phyloP scores from a whole-genome alignment of 2,113 vertebrate genomes.

The Planiliza haematocheilus region DNA sequence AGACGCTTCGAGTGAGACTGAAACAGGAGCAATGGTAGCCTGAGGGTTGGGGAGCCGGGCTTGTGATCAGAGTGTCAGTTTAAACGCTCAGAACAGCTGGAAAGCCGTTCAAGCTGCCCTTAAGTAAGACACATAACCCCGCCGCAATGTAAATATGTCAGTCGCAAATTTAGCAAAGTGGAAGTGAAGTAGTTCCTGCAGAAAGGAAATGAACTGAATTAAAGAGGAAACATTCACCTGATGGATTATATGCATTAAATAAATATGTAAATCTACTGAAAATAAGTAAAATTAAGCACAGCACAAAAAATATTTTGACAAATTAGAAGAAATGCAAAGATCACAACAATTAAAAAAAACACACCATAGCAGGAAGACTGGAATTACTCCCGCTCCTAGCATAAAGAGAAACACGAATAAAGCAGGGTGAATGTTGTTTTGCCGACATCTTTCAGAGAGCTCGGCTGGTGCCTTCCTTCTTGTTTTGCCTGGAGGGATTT shows the following conservation, averaged over 20 bases:
- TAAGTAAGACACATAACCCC: neutral
- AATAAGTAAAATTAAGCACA: neutral
- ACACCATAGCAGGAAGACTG: constrained; percentile 19
- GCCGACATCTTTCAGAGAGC: constrained; percentile 20
- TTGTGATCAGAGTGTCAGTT: constrained; percentile 1
- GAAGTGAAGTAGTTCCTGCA: neutral
- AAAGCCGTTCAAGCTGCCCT: neutral
- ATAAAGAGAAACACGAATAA: constrained; percentile 29
- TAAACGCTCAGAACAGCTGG: constrained; percentile 25
- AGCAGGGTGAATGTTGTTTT: constrained; percentile 17
- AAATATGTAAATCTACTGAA: neutral
- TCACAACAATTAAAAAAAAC: constrained; percentile 3
- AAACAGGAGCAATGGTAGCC: constrained; percentile 3
- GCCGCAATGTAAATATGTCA: neutral
- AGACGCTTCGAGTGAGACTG: constrained; percentile 7
- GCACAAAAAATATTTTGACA: neutral
- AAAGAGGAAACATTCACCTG: too few species aligned
- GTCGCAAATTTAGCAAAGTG: neutral
- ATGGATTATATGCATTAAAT: neutral
- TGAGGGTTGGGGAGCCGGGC: constrained; percentile 1
- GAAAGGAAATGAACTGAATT: too few species aligned
- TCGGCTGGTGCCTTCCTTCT: constrained; percentile 14
- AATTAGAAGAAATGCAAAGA: constrained; percentile 24
- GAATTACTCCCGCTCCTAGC: constrained; percentile 41
- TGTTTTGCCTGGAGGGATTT: constrained; percentile 43